These are phyloP conservation scores for Oceanites oceanicus DNA, from an alignment of 2,113 vertebrate species.

Conservation along the genomic window DNA sequence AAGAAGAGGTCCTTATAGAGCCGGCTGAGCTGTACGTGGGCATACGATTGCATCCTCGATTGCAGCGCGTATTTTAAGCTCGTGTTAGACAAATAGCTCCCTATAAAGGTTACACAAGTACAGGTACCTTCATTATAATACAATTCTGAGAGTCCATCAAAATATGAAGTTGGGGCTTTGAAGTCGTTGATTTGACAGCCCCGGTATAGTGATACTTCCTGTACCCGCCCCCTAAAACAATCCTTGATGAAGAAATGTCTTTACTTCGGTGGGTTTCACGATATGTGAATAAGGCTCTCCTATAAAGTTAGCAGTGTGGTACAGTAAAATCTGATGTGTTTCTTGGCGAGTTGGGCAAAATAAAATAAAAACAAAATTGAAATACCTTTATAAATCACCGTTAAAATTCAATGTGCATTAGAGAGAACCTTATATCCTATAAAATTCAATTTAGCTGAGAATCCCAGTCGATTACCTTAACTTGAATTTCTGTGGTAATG, in stretches of 20 bases:
- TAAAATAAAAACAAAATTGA: not conserved
- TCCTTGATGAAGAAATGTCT: conserved; percentile 17
- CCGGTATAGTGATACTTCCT: conserved; percentile 39
- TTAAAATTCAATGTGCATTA: conserved; percentile 7
- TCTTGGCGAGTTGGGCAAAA: not conserved
- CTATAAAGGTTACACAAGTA: not conserved
- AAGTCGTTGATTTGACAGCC: conserved; percentile 35
- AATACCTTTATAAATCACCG: conserved; percentile 5
- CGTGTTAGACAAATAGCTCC: not conserved
- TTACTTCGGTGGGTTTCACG: not conserved
- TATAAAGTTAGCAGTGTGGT: conserved; percentile 22
- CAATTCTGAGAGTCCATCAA: not conserved
- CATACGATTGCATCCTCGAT: not conserved
- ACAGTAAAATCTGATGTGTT: conserved; percentile 33
- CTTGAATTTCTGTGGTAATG: not conserved
- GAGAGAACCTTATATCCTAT: conserved; percentile 13
- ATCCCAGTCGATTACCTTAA: not conserved
- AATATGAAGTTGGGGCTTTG: conserved; percentile 23
- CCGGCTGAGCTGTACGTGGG: not conserved
- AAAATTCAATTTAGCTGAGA: conserved; percentile 40
- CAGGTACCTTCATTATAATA: not conserved
- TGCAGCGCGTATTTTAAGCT: not conserved
- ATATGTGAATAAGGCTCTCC: not conserved
- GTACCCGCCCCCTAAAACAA: conserved; percentile 28
- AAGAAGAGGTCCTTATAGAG: not conserved